Evolutionary conservation across 2,113 vertebrate genomes (phyloP).

Genomic region (Rhabdornis inornatus): DNA sequence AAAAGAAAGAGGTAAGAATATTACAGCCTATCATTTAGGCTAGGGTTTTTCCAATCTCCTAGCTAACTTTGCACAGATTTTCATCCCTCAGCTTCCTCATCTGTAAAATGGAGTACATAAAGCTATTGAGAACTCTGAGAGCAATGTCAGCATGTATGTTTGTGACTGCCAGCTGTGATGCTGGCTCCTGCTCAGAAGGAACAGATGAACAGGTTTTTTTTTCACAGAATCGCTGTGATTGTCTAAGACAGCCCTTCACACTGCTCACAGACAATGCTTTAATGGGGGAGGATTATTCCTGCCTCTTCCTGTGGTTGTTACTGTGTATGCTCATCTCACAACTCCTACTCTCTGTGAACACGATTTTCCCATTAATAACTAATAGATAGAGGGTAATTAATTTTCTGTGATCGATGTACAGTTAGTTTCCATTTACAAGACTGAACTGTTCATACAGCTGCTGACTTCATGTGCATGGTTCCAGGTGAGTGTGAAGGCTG

Average conservation of each 20-base stretch:
- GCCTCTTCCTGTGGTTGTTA: not conserved
- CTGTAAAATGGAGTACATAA: not conserved
- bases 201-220: not conserved
- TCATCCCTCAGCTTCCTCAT: not conserved
- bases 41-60: not conserved
- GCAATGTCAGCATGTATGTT: not conserved
- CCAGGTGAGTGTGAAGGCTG: not conserved
- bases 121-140: not conserved
- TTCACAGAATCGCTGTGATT: not conserved
- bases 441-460: accelerated
- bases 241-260: not conserved
- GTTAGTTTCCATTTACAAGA: not conserved
- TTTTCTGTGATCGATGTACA: not conserved
- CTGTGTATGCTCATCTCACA: not conserved
- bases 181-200: not conserved
- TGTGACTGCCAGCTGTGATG: not conserved
- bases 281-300: not conserved
- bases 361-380: not conserved
- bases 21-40: not conserved
- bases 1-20: not conserved
- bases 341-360: not conserved
- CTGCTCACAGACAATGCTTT: not conserved
- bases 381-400: not conserved
- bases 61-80: not conserved
- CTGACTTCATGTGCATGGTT: not conserved